Evolutionary conservation across 1,140 invertebrate genomes (phyloP).

Genomic region (Zaprionus inermis): DNA sequence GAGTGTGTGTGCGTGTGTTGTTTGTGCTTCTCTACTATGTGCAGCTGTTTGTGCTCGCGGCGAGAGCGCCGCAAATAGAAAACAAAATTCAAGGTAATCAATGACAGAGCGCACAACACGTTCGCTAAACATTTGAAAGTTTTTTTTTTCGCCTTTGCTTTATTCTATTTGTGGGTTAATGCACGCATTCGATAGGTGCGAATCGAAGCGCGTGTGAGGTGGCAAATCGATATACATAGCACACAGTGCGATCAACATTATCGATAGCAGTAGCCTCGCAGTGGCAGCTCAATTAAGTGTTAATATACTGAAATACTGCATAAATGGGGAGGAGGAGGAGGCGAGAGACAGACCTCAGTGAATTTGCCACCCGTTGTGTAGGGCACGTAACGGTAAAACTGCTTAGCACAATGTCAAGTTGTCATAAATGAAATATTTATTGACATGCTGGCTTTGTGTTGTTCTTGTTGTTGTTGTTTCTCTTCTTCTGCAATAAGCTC

Average conservation of each 20-base stretch:
- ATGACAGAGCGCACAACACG: constrained; percentile 34
- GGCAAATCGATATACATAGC: not conserved
- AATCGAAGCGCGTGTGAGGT: not conserved
- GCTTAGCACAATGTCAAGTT: constrained; percentile 54
- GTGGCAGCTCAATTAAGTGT: constrained; percentile 62
- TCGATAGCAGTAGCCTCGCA: constrained; percentile 5
- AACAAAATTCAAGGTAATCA: constrained; percentile 55
- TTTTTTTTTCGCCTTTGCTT: constrained; percentile 18
- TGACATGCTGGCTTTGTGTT: constrained; percentile 38
- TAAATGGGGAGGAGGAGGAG: not conserved
- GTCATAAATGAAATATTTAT: constrained; percentile 78
- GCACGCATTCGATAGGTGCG: constrained; percentile 41
- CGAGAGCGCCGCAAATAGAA: constrained; percentile 67
- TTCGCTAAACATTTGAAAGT: constrained; percentile 29
- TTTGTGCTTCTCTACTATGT: constrained; percentile 31
- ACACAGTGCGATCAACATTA: constrained; percentile 22
- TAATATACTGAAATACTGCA: constrained; percentile 46
- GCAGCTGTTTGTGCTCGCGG: constrained; percentile 54
- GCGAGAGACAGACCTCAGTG: not conserved
- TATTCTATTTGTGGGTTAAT: constrained; percentile 42
- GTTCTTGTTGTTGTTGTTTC: constrained; percentile 1
- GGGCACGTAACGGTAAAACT: constrained; percentile 11
- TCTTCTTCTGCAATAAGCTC: not conserved
- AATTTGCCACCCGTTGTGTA: constrained; percentile 12
- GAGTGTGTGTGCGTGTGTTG: not conserved